Evolutionary conservation across 2,113 vertebrate genomes (phyloP), one percentile per base, ranked within the genome.

Genomic region (Trematomus loennbergii): DNA sequence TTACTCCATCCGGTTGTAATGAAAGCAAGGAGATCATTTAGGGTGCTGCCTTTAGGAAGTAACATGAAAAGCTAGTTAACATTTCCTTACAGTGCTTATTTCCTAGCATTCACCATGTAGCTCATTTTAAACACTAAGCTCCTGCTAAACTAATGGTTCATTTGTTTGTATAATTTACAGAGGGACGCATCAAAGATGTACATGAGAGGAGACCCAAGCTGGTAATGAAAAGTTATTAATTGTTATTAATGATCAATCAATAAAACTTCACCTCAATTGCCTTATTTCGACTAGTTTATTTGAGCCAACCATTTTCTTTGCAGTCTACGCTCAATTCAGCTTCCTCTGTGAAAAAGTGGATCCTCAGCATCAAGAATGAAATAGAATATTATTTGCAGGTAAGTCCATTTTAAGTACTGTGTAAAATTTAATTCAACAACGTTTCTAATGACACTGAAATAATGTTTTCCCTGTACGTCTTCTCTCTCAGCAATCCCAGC

Each of bases 341-440:
- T 7, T 72, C 93, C 54, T 91, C 91, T 12, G 92, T 96, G 59
- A 95, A 92, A 65, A 96, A 94, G 67, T 96, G 95, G 95, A 95
- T 96, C 22, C 95, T 95, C 43, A 93, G 93, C 89, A 96, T 96
- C 85, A 96, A 95, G 84, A 94, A 81, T 25, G 95, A 96, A 53
- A 95, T 96, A 0, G 95, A 96, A 69, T 96, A 95, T 81, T 96
- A 91, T 59, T 73, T 96, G 49, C 94, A 96, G 93, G 95, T 96
- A 78, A 36, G 61, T 45, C 16, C 2, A 9, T 25, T 17, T 4
- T 49, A 9, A 36, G 6, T 29, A 29, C 29, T 29, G 29, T 29
- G 29, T 29, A 29, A 29, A 29, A 29, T 29, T 29, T 4, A 29
- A 29, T 29, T 29, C 29, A 29, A 29, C 29, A 4, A 3, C 29